These are phyloP conservation scores for Dicyrtoma fusca DNA, from an alignment of 2,888 invertebrate genomes.

Conservation along the genomic window DNA sequence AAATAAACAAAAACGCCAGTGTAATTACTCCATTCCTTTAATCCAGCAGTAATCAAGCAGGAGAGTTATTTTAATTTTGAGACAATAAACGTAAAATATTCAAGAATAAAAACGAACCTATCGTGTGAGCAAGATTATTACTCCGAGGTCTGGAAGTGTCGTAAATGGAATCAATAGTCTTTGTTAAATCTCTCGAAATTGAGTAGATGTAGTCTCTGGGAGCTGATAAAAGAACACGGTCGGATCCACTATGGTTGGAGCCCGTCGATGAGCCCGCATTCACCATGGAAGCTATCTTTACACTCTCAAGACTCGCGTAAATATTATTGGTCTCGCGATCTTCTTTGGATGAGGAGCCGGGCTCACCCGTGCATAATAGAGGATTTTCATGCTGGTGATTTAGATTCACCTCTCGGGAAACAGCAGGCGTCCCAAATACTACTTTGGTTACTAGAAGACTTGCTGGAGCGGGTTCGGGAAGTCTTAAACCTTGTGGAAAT, in stretches of 20 bases:
- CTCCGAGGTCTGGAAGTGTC: conserved; percentile 56
- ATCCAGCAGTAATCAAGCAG: neutral
- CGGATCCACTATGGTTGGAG: conserved; percentile 57
- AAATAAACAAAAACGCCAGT: conserved; percentile 36
- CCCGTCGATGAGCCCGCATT: conserved; percentile 56
- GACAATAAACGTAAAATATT: conserved; percentile 2
- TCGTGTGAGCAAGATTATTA: conserved; percentile 56
- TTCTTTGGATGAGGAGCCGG: conserved; percentile 50
- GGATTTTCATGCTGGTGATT: conserved; percentile 57
- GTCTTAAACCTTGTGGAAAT: conserved; percentile 56
- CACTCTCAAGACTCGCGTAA: conserved; percentile 57
- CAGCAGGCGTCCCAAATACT: conserved; percentile 57
- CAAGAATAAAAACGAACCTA: conserved; percentile 51
- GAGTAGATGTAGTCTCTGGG: conserved; percentile 57
- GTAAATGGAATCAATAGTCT: conserved; percentile 57
- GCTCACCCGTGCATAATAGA: conserved; percentile 54
- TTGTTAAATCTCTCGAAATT: conserved; percentile 57
- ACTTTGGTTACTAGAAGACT: conserved; percentile 57
- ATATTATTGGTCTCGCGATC: conserved; percentile 56
- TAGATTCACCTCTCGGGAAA: conserved; percentile 56
- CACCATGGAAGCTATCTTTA: conserved; percentile 55
- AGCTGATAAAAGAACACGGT: conserved; percentile 56
- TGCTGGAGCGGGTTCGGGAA: conserved; percentile 57
- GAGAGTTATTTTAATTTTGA: neutral
- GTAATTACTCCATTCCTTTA: neutral